Percentiles rank a stretch among this genome's conserved stretches.
phyloP scores from a whole-genome alignment of 2,888 invertebrate species.

The Calliopum simillimum region DNA sequence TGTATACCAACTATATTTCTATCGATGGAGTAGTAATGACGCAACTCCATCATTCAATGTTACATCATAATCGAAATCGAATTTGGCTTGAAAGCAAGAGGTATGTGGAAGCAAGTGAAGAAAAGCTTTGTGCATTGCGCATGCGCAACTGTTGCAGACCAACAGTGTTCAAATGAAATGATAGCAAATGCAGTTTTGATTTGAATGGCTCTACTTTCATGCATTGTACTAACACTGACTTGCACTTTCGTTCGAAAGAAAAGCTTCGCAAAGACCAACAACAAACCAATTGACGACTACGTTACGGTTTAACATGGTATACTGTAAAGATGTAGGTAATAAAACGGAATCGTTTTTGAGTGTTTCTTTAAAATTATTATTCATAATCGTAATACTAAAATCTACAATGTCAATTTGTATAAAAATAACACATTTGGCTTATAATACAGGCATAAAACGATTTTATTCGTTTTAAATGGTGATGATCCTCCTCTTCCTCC shows the following conservation, averaged over 20 bases:
- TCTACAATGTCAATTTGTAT: conserved; percentile 49
- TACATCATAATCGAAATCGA: conserved; percentile 12
- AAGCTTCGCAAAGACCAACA: too few species aligned
- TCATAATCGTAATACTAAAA: conserved; percentile 39
- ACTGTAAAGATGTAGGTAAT: background rate
- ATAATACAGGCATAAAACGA: conserved; percentile 52
- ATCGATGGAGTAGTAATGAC: conserved; percentile 14
- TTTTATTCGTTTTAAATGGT: conserved; percentile 45
- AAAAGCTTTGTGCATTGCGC: background rate
- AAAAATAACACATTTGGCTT: conserved; percentile 67
- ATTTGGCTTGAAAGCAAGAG: background rate
- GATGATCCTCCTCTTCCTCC: conserved; percentile 45
- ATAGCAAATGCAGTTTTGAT: too few species aligned
- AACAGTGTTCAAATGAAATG: background rate
- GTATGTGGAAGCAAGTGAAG: background rate
- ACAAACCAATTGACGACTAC: too few species aligned
- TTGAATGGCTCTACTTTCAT: too few species aligned
- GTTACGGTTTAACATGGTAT: too few species aligned
- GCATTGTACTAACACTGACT: too few species aligned
- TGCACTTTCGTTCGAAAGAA: too few species aligned
- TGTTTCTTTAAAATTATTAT: conserved; percentile 60
- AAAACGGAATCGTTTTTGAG: conserved; percentile 31
- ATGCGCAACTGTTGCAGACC: conserved; percentile 13
- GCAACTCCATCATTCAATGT: conserved; percentile 2
- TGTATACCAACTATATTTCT: conserved; percentile 6